A percentile compares a stretch with the other conserved stretches of the same genome.
These are phyloP conservation scores for Umimayanthus chanpuru DNA, from an alignment of 92 coral and sea anemone species.

Conservation along the genomic window DNA sequence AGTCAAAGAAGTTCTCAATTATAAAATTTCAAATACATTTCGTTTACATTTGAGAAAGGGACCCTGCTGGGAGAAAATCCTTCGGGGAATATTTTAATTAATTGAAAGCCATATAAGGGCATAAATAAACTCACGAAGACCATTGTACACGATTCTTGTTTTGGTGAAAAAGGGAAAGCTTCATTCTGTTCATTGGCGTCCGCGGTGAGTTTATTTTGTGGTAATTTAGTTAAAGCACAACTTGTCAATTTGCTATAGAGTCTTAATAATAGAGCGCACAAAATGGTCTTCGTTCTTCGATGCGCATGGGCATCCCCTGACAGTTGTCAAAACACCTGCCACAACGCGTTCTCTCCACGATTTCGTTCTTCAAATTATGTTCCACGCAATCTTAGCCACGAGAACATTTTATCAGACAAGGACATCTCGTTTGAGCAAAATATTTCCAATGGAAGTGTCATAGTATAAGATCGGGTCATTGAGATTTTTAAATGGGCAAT, in stretches of 20 bases:
- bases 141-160: too few species aligned
- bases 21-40: conserved; percentile 2
- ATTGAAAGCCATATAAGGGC: not conserved
- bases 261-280: not conserved
- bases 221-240: not conserved
- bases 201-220: not conserved
- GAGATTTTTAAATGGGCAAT: too few species aligned
- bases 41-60: conserved; percentile 3
- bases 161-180: not conserved
- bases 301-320: not conserved
- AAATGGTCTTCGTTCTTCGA: not conserved
- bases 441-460: not conserved
- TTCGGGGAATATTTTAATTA: not conserved
- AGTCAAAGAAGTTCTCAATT: not conserved
- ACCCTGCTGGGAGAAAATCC: conserved; percentile 22
- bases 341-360: not conserved
- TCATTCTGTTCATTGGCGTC: not conserved
- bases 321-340: not conserved
- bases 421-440: not conserved
- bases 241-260: not conserved
- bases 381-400: not conserved
- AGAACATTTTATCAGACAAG: not conserved
- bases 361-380: not conserved
- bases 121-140: not conserved
- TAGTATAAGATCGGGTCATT: not conserved